Conservation (phyloP, 2,797 vertebrate genomes). For the Argyrosomus regius region DNA sequence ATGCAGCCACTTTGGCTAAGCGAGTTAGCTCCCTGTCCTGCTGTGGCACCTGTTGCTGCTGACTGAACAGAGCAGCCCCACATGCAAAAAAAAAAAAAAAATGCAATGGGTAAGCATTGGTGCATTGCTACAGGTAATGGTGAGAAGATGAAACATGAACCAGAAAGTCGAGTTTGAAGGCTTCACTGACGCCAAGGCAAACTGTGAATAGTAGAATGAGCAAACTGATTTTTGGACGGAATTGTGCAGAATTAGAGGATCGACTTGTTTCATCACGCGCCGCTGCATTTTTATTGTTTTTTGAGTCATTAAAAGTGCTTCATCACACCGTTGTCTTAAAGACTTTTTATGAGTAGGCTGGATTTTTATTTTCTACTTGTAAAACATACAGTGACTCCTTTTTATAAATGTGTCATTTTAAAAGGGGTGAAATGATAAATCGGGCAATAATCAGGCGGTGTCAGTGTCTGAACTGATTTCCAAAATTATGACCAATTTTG, state of each 20-base stretch:
- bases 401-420: background rate
- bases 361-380: background rate
- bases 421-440: background rate
- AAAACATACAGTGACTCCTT: background rate
- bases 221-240: background rate
- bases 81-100: background rate
- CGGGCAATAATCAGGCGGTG: background rate
- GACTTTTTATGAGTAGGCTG: background rate
- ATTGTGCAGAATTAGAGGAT: background rate
- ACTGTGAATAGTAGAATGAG: background rate
- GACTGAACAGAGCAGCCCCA: background rate
- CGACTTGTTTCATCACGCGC: too few relatives aligned
- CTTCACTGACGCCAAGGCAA: background rate
- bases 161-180: background rate
- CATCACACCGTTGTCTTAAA: background rate
- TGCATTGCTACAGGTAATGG: background rate
- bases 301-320: background rate
- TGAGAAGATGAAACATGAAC: background rate
- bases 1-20: conserved; percentile 16
- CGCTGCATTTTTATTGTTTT: background rate
- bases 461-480: background rate
- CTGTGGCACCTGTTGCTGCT: conserved; percentile 8
- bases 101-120: background rate
- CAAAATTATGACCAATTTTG: background rate
- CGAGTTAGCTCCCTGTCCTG: background rate